phyloP scores from a whole-genome alignment of 1,140 invertebrate genomes.

The Streblospio benedicti region DNA sequence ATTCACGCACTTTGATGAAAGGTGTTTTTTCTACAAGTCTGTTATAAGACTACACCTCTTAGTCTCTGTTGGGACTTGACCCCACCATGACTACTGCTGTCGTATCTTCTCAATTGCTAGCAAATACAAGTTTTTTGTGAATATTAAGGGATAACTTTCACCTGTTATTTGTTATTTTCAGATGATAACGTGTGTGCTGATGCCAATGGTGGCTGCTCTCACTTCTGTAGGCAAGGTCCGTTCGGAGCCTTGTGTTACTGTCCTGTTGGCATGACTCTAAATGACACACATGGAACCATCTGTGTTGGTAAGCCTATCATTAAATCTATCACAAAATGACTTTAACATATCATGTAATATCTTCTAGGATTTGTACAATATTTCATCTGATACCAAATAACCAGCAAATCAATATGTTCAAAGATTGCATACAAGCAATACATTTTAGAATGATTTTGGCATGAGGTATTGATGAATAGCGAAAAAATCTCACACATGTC shows the following conservation, averaged over 20 bases:
- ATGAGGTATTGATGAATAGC: too few relatives aligned
- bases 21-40: background rate
- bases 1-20: background rate
- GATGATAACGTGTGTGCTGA: slow-evolving; percentile 30
- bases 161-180: slow-evolving; percentile 16
- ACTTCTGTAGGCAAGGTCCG: slow-evolving; percentile 83
- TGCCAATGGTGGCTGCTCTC: slow-evolving; percentile 60
- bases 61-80: background rate
- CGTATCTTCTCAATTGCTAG: background rate
- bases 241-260: slow-evolving; percentile 78
- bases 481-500: too few relatives aligned
- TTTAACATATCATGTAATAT: too few relatives aligned
- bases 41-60: background rate
- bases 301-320: slow-evolving; percentile 54
- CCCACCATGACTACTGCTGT: background rate
- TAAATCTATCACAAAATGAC: too few relatives aligned
- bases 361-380: background rate
- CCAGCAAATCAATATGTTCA: background rate
- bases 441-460: too few relatives aligned
- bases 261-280: slow-evolving; percentile 58
- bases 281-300: slow-evolving; percentile 48
- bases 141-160: too few relatives aligned
- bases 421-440: background rate
- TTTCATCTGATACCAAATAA: background rate
- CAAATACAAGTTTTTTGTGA: background rate